Evolutionary conservation across 2,888 invertebrate genomes (phyloP).

Genomic region (Abrostola tripartita): DNA sequence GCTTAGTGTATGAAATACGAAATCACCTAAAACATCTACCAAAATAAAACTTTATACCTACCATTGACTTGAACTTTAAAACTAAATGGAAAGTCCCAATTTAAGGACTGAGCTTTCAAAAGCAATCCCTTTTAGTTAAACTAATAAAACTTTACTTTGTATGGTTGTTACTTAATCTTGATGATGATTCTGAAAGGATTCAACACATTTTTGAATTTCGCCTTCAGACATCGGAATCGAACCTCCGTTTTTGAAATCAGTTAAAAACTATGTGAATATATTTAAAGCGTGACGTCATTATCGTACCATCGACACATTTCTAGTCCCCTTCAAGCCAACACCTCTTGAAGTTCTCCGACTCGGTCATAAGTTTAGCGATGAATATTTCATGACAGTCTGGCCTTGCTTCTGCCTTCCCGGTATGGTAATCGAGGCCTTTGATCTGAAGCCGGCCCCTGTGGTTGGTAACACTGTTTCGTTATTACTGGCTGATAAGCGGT

Average conservation of each 20-base stretch:
- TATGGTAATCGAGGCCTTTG: slow-evolving; percentile 46
- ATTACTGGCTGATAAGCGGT: background rate
- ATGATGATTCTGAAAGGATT: background rate
- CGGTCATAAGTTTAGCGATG: slow-evolving; percentile 30
- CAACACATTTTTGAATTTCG: background rate
- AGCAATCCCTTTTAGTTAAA: background rate
- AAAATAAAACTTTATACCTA: no score
- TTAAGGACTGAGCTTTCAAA: background rate
- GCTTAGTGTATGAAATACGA: no score
- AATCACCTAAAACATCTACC: no score
- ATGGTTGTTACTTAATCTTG: slow-evolving; percentile 1
- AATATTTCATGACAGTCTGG: slow-evolving; percentile 47
- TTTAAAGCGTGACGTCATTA: background rate
- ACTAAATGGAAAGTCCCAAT: no score
- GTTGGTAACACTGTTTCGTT: background rate
- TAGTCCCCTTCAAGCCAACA: background rate
- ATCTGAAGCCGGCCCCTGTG: slow-evolving; percentile 6
- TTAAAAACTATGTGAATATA: no score
- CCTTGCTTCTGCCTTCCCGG: slow-evolving; percentile 7
- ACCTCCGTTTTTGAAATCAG: no score
- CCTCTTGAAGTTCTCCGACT: slow-evolving; percentile 9
- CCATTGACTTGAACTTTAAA: no score
- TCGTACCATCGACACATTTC: background rate
- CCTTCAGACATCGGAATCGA: background rate
- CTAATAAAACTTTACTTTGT: background rate